Base-by-base conservation (phyloP, 2,888 invertebrate species). In the Andrena camellia region DNA sequence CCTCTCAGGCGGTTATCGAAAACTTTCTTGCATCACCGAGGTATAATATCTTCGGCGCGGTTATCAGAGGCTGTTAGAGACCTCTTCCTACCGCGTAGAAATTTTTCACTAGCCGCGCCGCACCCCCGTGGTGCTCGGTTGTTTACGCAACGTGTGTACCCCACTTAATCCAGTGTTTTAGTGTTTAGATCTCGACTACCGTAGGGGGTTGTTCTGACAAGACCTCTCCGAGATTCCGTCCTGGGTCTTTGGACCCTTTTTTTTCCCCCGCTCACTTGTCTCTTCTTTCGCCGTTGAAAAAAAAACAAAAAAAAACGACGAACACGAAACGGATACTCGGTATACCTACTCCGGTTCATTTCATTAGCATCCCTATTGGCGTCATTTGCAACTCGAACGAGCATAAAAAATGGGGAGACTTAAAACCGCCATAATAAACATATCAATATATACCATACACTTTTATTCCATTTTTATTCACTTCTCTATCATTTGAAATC, bases 81-180 rank as follows among this genome's bases (percentile, higher is more conserved):
- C 35, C 60, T 57, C 68, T 78, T 81, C 78, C 78, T 59, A 71
- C 83, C 71, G 79, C 71, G 80, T 78, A 23, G 78, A 86, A 81
- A 87, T 85, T 87, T 84, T 88, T 88, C 84, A 84, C 83, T 83
- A 83, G 73, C 77, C 78, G 78, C 31, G 57, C 71, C 62, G 85
- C 83, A 82, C 75, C 89, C 86, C 89, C 82, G 83, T 88, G 54
- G 85, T 76, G 86, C 69, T 72, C 64, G 69, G 83, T 86, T 90
- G 89, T 90, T 90, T 89, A 89, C 81, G 81, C 76, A 84, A 86
- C 84, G 85, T 63, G 85, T 88, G 77, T 86, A 88, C 82, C 86
- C 88, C 90, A 90, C 90, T 91, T 91, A 90, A 90, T 90, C 83
- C 85, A 69, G 71, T 90, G 88, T 90, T 91, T 90, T 89, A 87